Evolutionary conservation across 2,797 vertebrate genomes (phyloP).

Genomic region (Scolopax bukidnonensis): DNA sequence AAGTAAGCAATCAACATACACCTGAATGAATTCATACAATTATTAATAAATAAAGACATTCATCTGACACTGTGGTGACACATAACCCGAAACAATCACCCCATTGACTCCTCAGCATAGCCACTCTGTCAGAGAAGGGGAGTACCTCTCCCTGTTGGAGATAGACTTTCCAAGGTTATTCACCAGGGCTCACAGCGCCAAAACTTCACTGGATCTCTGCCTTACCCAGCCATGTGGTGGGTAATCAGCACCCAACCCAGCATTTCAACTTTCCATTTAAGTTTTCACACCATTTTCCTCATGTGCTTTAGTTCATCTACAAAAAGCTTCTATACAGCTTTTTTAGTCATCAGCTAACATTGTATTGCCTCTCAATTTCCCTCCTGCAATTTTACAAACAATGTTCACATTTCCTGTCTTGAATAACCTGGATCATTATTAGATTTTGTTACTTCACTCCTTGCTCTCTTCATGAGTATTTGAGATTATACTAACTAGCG

Average conservation of each 20-base stretch:
- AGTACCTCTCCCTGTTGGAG: background rate
- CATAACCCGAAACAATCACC: background rate
- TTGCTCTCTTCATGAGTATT: background rate
- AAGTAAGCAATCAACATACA: background rate
- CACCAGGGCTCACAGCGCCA: background rate
- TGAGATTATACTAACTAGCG: background rate
- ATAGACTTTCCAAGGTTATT: background rate
- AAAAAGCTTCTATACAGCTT: too few species aligned
- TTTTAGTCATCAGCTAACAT: background rate
- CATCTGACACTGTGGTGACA: background rate
- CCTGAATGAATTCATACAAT: background rate
- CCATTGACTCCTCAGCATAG: background rate
- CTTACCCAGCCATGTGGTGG: background rate
- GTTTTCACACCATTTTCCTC: background rate
- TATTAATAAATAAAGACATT: background rate
- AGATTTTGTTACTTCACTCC: background rate
- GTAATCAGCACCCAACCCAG: background rate
- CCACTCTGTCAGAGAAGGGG: background rate
- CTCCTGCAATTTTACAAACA: background rate
- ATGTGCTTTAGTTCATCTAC: background rate
- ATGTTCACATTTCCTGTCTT: background rate
- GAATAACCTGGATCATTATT: background rate
- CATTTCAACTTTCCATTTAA: background rate
- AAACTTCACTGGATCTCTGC: background rate
- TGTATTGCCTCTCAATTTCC: background rate